Conservation (phyloP, 1,140 invertebrate species). For the Telenomus remus region DNA sequence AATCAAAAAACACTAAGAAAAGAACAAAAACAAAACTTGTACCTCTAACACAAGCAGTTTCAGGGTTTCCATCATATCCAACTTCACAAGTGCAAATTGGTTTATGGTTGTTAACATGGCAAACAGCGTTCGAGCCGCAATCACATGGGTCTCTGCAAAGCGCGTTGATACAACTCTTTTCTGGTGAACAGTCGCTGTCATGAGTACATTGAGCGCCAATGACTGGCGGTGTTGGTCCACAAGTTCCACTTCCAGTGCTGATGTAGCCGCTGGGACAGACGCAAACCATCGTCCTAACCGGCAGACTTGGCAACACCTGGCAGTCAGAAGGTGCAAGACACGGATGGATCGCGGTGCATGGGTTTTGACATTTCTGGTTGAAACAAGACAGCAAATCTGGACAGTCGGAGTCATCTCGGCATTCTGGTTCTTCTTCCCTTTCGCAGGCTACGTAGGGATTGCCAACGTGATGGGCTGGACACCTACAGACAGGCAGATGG, state of each 20-base stretch:
- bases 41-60: constrained; percentile 83
- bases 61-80: constrained; percentile 88
- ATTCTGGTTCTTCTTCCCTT: constrained; percentile 83
- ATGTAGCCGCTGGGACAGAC: constrained; percentile 91
- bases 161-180: constrained; percentile 86
- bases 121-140: constrained; percentile 87
- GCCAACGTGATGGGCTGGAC: constrained; percentile 82
- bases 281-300: constrained; percentile 91
- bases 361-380: constrained; percentile 87
- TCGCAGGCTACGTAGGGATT: constrained; percentile 89
- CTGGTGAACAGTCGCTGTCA: constrained; percentile 84
- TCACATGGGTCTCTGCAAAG: constrained; percentile 88
- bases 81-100: constrained; percentile 87
- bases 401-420: constrained; percentile 88
- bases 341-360: constrained; percentile 85
- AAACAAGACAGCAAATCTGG: constrained; percentile 87
- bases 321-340: constrained; percentile 88
- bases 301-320: constrained; percentile 85
- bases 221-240: constrained; percentile 82
- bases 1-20: neutral
- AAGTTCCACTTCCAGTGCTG: constrained; percentile 87
- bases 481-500: constrained; percentile 89
- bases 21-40: constrained; percentile 9
- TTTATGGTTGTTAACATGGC: constrained; percentile 86
- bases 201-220: constrained; percentile 81